Evolutionary conservation across 2,113 vertebrate species (phyloP).

Genomic region (Canis aureus): DNA sequence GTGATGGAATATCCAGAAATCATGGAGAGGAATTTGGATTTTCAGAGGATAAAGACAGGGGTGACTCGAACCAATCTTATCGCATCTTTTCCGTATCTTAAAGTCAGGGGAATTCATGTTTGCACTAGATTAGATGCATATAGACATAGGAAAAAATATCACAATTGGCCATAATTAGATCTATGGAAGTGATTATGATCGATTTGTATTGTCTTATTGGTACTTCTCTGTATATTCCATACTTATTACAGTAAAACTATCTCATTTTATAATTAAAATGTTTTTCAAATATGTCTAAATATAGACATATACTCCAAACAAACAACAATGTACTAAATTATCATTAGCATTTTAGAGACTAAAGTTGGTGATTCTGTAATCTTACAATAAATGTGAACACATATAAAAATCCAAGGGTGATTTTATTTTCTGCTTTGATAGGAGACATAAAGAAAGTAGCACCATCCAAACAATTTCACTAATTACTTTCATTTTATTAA

Average conservation of each 20-base stretch:
- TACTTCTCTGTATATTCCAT: neutral
- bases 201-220: neutral
- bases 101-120: neutral
- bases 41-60: neutral
- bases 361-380: neutral
- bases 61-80: neutral
- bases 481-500: constrained; percentile 74
- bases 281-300: neutral
- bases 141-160: neutral
- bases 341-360: constrained; percentile 3
- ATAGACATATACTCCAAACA: constrained; percentile 22
- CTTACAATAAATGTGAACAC: constrained; percentile 48
- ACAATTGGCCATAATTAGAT: neutral
- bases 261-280: neutral
- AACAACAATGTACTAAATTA: neutral
- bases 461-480: constrained; percentile 58
- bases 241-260: neutral
- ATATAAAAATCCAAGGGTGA: neutral
- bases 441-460: constrained; percentile 1
- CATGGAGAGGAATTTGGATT: neutral
- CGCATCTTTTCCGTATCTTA: neutral
- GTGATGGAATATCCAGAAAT: neutral
- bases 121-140: neutral
- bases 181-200: neutral
- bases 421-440: constrained; percentile 65